A percentile compares a stretch with the other conserved stretches of the same genome.
Evolutionary conservation across 2,797 vertebrate genomes (phyloP).

Genomic region (Gymnothorax reevesii): DNA sequence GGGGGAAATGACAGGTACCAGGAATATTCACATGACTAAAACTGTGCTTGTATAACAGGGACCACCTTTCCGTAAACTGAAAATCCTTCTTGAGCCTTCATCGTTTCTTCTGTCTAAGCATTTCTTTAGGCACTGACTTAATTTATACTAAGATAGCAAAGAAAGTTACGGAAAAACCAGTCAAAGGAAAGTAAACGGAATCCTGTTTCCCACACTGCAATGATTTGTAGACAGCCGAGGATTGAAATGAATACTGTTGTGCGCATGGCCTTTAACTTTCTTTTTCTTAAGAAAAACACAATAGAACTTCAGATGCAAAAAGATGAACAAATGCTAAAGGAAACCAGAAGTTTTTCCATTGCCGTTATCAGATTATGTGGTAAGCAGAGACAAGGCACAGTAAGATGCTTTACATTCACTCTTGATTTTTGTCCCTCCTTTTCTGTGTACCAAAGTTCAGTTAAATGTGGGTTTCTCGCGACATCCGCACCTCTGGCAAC

Average conservation of each 20-base stretch:
- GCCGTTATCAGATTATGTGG: conserved; percentile 91
- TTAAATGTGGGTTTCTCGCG: conserved; percentile 76
- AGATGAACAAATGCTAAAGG: conserved; percentile 88
- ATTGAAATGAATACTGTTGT: conserved; percentile 61
- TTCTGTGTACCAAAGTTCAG: conserved; percentile 81
- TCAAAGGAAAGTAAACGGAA: conserved; percentile 41
- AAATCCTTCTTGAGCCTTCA: background rate
- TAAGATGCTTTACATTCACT: conserved; percentile 69
- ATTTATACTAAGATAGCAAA: conserved; percentile 7
- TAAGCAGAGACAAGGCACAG: conserved; percentile 74
- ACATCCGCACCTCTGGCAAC: conserved; percentile 79
- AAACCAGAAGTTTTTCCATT: conserved; percentile 88
- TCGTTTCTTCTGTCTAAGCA: background rate
- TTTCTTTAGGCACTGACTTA: background rate
- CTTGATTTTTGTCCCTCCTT: conserved; percentile 81
- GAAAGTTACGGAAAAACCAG: background rate
- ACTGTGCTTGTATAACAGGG: background rate
- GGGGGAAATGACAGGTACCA: background rate
- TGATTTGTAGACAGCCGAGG: conserved; percentile 52
- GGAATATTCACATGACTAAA: background rate
- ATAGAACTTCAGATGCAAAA: conserved; percentile 77
- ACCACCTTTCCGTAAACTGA: conserved; percentile 4
- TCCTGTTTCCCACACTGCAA: conserved; percentile 45
- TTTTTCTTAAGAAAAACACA: conserved; percentile 56
- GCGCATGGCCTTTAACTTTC: conserved; percentile 41